Evolutionary conservation across 2,888 invertebrate species (phyloP), one percentile per base, ranked within the genome.

Genomic region (Phania funesta): DNA sequence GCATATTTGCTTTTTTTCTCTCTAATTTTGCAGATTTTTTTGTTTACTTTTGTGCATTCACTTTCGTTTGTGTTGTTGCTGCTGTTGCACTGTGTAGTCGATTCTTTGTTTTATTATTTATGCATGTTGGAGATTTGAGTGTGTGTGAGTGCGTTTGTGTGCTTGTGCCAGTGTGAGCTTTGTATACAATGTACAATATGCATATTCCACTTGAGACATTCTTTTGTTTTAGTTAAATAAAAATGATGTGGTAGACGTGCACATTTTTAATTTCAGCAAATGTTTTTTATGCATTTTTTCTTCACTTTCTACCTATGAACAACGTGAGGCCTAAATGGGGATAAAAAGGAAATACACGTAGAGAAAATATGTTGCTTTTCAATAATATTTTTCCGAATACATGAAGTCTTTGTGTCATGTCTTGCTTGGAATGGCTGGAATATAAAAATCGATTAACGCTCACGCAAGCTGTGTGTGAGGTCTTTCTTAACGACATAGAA

Each of bases 41-140:
- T 67, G 2, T 48, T 76, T 52, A 60, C 18, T 68, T 74, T 95
- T 94, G 83, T 96, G 95, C 91, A 96, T 67, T 78, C 82, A 82
- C 82, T 82, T 78, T 82, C 79, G 58, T 79, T 78, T 58, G 44
- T 52, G 64, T 29, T 76, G 71, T 29, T 62, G 32, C 26, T 54
- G 70, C 18, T 50, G 46, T 24, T 58, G 48, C 46, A 32, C 3
- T 46, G 35, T 26, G 32, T 41, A 9, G 52, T 26, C 35, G 70
- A 35, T 65, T 52, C 48, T 29, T 58, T 78, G 75, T 75, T 78
- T 48, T 74, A 64, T 74, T 77, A 38, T 76, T 64, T 68, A 50
- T 80, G 62, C 83, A 74, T 70, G 68, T 78, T 65, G 58, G 48
- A n/a, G n/a, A n/a, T n/a, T n/a, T n/a, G n/a, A n/a, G n/a, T n/a